phyloP scores from a whole-genome alignment of 2,113 vertebrate genomes.

The Danio rerio region GRCz12tu NC_133194.1:4336001-4336500 shows the following conservation, averaged over 20 bases:
- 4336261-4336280: conserved; percentile 86
- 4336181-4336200: conserved; percentile 89
- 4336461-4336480: no score
- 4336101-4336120: neutral
- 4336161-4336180: conserved; percentile 92
- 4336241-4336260: conserved; percentile 90
- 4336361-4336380: no score
- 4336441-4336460: no score
- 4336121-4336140: neutral
- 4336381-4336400: no score
- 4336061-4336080: neutral
- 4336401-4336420: no score
- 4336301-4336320: conserved; percentile 92
- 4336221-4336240: conserved; percentile 90
- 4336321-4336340: conserved; percentile 56
- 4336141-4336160: conserved; percentile 82
- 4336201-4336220: conserved; percentile 87
- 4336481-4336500: no score
- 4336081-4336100: neutral
- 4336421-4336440: no score
- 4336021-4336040: neutral
- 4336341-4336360: neutral
- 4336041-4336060: neutral
- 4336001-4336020: no score
- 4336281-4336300: conserved; percentile 96